These are phyloP conservation scores for Crocodylus rhombifer DNA, from an alignment of 2,797 vertebrate species.

Conservation along the genomic window DNA sequence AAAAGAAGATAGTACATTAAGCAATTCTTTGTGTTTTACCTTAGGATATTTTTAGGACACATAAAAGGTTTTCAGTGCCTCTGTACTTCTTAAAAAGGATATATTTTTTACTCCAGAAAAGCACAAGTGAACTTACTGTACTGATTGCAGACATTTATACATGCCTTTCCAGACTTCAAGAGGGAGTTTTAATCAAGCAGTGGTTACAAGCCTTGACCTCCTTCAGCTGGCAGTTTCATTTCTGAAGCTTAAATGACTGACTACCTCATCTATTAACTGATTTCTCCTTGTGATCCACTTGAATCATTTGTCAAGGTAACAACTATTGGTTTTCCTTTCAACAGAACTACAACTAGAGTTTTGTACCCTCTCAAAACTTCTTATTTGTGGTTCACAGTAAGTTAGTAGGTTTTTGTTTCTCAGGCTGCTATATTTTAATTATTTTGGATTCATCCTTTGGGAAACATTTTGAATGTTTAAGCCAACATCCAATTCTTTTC, in stretches of 20 bases:
- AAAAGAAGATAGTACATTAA: not conserved
- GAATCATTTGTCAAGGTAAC: not conserved
- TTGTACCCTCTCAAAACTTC: not conserved
- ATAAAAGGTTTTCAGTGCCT: not conserved
- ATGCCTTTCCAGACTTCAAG: not conserved
- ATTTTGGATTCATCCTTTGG: not conserved
- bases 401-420: not conserved
- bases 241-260: constrained; percentile 5
- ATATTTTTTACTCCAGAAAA: not conserved
- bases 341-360: not conserved
- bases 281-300: not conserved
- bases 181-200: not conserved
- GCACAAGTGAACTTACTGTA: not conserved
- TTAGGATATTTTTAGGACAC: not conserved
- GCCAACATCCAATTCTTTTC: not conserved
- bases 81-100: not conserved
- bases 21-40: not conserved
- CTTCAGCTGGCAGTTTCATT: not conserved
- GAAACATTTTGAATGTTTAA: not conserved
- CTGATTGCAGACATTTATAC: not conserved
- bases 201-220: not conserved
- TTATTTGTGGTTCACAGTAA: not conserved
- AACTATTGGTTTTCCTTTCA: not conserved
- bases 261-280: not conserved
- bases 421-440: not conserved